Conservation (phyloP, 1,140 invertebrate species). For the Lethrus apterus region DNA sequence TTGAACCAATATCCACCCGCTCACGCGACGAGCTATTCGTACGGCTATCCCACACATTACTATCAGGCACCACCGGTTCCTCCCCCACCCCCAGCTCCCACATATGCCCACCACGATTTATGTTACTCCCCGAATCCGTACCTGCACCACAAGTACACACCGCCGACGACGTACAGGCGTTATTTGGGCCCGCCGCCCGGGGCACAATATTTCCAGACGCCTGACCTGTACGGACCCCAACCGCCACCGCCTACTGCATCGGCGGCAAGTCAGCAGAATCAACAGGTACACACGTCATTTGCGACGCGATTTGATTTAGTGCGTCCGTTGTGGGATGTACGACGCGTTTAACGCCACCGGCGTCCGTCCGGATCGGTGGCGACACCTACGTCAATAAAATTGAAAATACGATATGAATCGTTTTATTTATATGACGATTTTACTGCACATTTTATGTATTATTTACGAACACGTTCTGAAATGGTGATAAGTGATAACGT, state of each 20-base stretch:
- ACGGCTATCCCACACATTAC: conserved; percentile 49
- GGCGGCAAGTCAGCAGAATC: conserved; percentile 25
- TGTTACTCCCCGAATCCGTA: conserved; percentile 35
- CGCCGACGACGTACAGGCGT: conserved; percentile 26
- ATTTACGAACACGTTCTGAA: too few relatives aligned
- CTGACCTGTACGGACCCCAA: conserved; percentile 31
- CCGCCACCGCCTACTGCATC: conserved; percentile 19
- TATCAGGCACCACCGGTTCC: too few relatives aligned
- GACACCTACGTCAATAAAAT: too few relatives aligned
- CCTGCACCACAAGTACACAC: conserved; percentile 22
- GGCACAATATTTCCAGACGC: conserved; percentile 36
- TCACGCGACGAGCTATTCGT: conserved; percentile 27
- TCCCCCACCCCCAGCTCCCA: conserved; percentile 34
- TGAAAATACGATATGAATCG: too few relatives aligned
- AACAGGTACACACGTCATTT: too few relatives aligned
- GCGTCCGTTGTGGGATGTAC: too few relatives aligned
- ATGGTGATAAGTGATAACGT: too few relatives aligned
- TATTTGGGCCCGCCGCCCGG: conserved; percentile 23
- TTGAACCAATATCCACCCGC: conserved; percentile 29
- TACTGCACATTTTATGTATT: too few relatives aligned
- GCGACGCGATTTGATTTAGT: too few relatives aligned
- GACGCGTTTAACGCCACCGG: too few relatives aligned
- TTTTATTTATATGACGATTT: too few relatives aligned
- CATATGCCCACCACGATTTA: conserved; percentile 37
- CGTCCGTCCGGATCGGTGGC: too few relatives aligned